A percentile compares a stretch with the other conserved stretches of the same genome.
Evolutionary conservation across 2,888 invertebrate species (phyloP).

Genomic region (Germaria angustata): DNA sequence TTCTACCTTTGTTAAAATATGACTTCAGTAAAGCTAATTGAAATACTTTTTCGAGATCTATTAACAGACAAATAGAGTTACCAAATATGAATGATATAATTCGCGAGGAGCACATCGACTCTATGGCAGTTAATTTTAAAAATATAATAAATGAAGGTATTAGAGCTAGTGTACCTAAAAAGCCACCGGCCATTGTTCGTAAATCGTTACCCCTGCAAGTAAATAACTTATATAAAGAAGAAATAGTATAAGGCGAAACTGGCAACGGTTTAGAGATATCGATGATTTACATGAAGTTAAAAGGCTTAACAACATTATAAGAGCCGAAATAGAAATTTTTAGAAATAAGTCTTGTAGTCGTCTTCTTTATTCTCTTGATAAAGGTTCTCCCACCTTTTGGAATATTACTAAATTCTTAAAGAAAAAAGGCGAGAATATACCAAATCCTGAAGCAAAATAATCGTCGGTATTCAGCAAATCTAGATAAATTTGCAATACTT

Average conservation of each 20-base stretch:
- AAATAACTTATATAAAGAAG: not conserved
- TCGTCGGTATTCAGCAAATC: not conserved
- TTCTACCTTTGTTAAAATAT: not conserved
- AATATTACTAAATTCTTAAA: not conserved
- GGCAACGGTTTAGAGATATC: not conserved
- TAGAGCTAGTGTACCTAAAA: no score
- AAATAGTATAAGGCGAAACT: not conserved
- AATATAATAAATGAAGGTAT: no score
- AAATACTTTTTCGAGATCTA: not conserved
- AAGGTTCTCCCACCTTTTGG: constrained; percentile 6
- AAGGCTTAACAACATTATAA: not conserved
- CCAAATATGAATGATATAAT: no score
- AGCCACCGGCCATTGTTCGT: no score
- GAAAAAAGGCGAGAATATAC: not conserved
- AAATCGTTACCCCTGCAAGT: no score
- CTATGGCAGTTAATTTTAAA: no score
- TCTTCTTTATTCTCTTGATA: not conserved
- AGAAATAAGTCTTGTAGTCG: not conserved
- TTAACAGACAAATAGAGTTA: no score
- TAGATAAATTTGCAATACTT: not conserved
- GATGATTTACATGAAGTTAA: not conserved
- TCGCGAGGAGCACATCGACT: no score
- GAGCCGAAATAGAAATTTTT: not conserved
- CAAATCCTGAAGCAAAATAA: not conserved
- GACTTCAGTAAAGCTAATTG: not conserved